These are phyloP conservation scores for Pomacea maculata DNA, from an alignment of 1,140 invertebrate species.

Conservation along the genomic window DNA sequence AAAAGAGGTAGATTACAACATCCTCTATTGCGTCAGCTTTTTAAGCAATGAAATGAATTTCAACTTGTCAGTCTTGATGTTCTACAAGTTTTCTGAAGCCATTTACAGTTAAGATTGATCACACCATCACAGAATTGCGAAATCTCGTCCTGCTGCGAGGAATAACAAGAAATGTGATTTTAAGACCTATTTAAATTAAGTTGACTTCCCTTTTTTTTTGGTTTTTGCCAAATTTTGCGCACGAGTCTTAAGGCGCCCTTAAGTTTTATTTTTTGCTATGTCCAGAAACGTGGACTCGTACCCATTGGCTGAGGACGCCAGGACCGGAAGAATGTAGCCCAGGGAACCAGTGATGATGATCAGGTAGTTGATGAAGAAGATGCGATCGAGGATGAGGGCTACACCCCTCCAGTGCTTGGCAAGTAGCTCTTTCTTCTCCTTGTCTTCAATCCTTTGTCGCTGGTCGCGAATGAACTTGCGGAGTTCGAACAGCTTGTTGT, in stretches of 20 bases:
- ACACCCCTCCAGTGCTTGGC: conserved; percentile 65
- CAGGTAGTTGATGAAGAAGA: conserved; percentile 65
- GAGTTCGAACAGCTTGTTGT: conserved; percentile 60
- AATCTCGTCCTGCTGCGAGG: too few species aligned
- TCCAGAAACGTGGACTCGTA: conserved; percentile 7
- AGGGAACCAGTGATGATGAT: conserved; percentile 60
- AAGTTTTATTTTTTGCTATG: background rate
- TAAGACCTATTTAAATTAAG: too few species aligned
- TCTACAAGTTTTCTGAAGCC: too few species aligned
- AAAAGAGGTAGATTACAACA: too few species aligned
- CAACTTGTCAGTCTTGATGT: too few species aligned
- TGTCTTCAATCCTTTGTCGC: conserved; percentile 54
- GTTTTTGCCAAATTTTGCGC: too few species aligned
- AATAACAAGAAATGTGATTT: too few species aligned
- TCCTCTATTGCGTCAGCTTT: too few species aligned
- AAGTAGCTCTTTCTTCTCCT: conserved; percentile 59
- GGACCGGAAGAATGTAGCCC: conserved; percentile 65
- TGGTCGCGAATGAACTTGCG: conserved; percentile 55
- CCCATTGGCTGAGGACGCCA: conserved; percentile 86
- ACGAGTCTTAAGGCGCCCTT: background rate
- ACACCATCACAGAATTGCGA: too few species aligned
- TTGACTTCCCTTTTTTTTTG: too few species aligned
- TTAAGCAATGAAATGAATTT: too few species aligned
- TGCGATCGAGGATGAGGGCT: conserved; percentile 63
- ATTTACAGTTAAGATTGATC: too few species aligned